Evolutionary conservation across 2,113 vertebrate species (phyloP), one percentile per base, ranked within the genome.

Genomic region (Euleptes europaea): DNA sequence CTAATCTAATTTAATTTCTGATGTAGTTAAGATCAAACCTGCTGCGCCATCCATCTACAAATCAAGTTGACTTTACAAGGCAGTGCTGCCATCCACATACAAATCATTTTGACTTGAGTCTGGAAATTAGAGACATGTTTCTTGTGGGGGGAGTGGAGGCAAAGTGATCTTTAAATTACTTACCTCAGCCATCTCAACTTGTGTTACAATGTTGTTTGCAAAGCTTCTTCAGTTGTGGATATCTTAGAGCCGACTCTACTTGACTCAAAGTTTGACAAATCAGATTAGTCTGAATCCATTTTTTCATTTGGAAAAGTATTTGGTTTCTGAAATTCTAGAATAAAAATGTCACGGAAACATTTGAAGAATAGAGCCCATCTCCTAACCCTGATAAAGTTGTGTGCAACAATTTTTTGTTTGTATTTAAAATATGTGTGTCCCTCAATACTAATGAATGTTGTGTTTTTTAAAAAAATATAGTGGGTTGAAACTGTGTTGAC

Each of bases 1-100:
- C 83, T 86, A 92, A 91, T 78, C 31, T 93, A 86, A 93, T 94
- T 95, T 92, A 82, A 78, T 93, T 74, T 73, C 67, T 84, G 82
- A 86, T 88, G 33, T 85, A 90, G 90, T 92, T 93, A 92, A 91
- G 87, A 89, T 83, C 82, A 92, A 86, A 80, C 82, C 84, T 92
- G 82, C 63, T 89, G 88, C 92, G 83, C 86, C 74, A 90, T 89
- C 81, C 40, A 79, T 79, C 88, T 89, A 87, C 84, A 93, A 92
- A 92, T 93, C 88, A 89, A 54, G 44, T 57, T 79, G 84, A 87
- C 84, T 92, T 93, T 89, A 88, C 84, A 89, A 90, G 80, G 51
- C 80, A 88, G 10, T n/a, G 90, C 82, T 92, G n/a, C 85, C 11
- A 80, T 90, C 84, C 35, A 72, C 82, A 69, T 86, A 81, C 83